Base-by-base conservation (phyloP, 2,888 invertebrate genomes). In the Gortyna flavago region DNA sequence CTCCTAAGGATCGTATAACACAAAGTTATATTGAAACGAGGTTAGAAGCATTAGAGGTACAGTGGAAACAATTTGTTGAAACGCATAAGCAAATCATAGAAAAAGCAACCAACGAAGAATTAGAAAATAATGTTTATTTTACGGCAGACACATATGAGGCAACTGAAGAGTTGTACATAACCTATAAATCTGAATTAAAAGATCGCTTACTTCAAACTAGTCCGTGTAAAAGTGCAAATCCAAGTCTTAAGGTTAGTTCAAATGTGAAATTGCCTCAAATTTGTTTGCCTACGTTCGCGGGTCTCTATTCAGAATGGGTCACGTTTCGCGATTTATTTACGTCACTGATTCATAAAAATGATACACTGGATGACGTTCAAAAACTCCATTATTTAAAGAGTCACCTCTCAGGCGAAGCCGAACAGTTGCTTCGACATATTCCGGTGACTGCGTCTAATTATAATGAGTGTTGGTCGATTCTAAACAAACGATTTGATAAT, bases 361-460 rank as follows among this genome's bases (percentile, higher is more conserved):
- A 21, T 9, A 9, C 51, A 25, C 21, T 51, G 18, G 21, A 51
- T 51, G 21, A 51, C 6, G 51, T 51, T 51, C 51, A 51, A 51
- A 51, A 51, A 51, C 51, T 51, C 51, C 51, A 51, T 21, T 51
- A 51, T 51, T 51, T 51, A 51, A 51, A 51, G 21, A n/a, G 65
- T 41, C 65, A 41, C 18, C 41, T 65, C 16, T n/a, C 65, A n/a
- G n/a, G 41, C 1, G 65, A 65, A 41, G 38, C 65, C n/a, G 65
- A 65, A 18, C 65, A 41, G 9, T 8, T 65, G 16, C 41, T 65
- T n/a, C n/a, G 65, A 65, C 65, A 65, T 4, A 41, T 65, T n/a
- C n/a, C 41, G 8, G 65, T 65, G n/a, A 41, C 65, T 65, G 65
- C 65, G n/a, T n/a, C n/a, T n/a, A 65, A 65, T 18, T 65, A 41